These are phyloP conservation scores for Heliothis virescens DNA, from an alignment of 1,140 invertebrate genomes.

Conservation along the genomic window DNA sequence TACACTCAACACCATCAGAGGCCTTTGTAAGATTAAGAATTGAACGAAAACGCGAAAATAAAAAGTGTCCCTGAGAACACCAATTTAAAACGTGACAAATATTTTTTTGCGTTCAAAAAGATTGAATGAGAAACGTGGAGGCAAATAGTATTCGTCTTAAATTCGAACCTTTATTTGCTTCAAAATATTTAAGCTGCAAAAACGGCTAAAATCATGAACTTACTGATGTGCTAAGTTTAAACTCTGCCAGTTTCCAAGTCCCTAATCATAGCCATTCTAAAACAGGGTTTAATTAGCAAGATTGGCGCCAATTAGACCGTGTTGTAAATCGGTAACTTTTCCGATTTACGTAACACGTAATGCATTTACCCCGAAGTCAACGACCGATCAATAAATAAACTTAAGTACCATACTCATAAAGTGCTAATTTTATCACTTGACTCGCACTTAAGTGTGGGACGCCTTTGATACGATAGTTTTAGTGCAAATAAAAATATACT, in stretches of 20 bases:
- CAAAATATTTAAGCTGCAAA: background rate
- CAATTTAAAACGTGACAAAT: conserved; percentile 51
- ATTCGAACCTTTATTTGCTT: background rate
- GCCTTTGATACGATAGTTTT: conserved; percentile 56
- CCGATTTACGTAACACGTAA: conserved; percentile 27
- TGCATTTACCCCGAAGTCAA: conserved; percentile 55
- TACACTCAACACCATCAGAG: conserved; percentile 43
- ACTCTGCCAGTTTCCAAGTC: background rate
- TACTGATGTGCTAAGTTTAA: background rate
- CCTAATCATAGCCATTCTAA: conserved; percentile 13
- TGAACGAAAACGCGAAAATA: conserved; percentile 27
- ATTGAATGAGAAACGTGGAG: conserved; percentile 17
- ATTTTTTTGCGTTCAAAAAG: conserved; percentile 21
- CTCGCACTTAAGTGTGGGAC: conserved; percentile 54
- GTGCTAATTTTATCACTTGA: conserved; percentile 76
- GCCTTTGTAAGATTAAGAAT: conserved; percentile 30
- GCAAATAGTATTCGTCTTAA: conserved; percentile 10
- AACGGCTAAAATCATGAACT: background rate
- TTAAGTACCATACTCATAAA: conserved; percentile 57
- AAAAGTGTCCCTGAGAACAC: conserved; percentile 41
- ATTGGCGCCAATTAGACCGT: conserved; percentile 31
- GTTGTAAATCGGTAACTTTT: conserved; percentile 28
- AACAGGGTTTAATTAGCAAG: conserved; percentile 19
- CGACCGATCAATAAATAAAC: conserved; percentile 65
- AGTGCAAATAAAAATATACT: conserved; percentile 53